Conservation (phyloP, 2,888 invertebrate species). For the Cantharis lateralis region DNA sequence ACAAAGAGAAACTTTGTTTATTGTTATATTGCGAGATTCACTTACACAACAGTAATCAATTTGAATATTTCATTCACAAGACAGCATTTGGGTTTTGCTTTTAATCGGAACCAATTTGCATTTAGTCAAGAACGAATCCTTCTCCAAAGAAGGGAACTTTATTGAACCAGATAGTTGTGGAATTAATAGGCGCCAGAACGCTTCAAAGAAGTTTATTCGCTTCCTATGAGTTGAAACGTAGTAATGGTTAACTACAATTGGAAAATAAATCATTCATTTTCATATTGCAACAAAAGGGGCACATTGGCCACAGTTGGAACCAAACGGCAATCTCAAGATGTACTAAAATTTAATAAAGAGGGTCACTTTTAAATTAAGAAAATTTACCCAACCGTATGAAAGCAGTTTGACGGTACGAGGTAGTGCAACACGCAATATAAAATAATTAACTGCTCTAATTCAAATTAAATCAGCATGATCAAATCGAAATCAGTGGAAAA, state of each 20-base stretch:
- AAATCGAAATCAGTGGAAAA: background rate
- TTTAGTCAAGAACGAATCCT: background rate
- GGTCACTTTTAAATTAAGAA: background rate
- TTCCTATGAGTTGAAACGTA: background rate
- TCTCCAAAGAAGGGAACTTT: background rate
- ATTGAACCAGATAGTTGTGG: background rate
- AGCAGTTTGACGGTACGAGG: background rate
- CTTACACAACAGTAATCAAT: slow-evolving; percentile 2
- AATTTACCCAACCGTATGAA: background rate
- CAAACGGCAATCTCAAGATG: background rate
- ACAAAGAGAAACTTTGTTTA: background rate
- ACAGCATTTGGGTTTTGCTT: background rate
- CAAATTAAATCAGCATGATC: no score
- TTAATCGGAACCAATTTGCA: slow-evolving; percentile 4
- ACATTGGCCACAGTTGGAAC: background rate
- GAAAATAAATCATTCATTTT: slow-evolving; percentile 1
- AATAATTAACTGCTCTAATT: no score
- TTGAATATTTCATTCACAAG: background rate
- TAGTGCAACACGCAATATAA: background rate
- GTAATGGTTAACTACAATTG: background rate
- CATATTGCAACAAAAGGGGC: background rate
- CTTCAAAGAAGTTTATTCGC: background rate
- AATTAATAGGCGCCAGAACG: slow-evolving; percentile 1
- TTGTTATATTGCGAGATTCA: background rate
- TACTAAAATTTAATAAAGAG: background rate